phyloP scores from a whole-genome alignment of 2,888 invertebrate species.

The Lapara coniferarum region DNA sequence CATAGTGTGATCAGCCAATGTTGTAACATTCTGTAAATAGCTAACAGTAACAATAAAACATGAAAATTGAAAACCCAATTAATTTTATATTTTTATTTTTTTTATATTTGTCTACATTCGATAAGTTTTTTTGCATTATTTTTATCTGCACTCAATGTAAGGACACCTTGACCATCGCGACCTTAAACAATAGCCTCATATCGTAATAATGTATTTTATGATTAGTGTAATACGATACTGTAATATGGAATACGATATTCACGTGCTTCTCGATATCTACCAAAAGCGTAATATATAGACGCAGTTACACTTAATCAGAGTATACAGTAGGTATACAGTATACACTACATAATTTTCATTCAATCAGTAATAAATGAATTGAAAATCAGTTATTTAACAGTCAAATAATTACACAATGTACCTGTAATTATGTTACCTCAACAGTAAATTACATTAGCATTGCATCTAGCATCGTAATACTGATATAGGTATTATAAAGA shows the following conservation, averaged over 20 bases:
- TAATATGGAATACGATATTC: background rate
- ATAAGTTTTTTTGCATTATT: slow-evolving; percentile 15
- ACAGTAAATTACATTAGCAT: background rate
- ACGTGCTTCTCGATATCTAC: background rate
- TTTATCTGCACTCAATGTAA: background rate
- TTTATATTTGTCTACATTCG: background rate
- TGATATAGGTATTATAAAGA: slow-evolving; percentile 31
- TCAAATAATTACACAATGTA: too few species aligned
- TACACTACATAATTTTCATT: background rate
- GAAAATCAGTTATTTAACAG: background rate
- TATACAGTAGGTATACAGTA: too few species aligned
- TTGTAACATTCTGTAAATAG: too few species aligned
- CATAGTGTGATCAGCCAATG: too few species aligned
- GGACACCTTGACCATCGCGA: slow-evolving; percentile 8
- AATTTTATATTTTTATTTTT: background rate
- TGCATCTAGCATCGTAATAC: slow-evolving; percentile 6
- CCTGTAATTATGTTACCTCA: too few species aligned
- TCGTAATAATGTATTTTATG: background rate
- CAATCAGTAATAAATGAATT: background rate
- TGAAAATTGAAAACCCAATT: too few species aligned
- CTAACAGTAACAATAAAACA: too few species aligned
- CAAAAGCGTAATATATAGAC: background rate
- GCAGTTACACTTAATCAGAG: background rate
- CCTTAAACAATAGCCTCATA: slow-evolving; percentile 4
- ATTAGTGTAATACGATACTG: background rate